Conservation (phyloP, 2,797 vertebrate species). For the Sarcophilus harrisii region DNA sequence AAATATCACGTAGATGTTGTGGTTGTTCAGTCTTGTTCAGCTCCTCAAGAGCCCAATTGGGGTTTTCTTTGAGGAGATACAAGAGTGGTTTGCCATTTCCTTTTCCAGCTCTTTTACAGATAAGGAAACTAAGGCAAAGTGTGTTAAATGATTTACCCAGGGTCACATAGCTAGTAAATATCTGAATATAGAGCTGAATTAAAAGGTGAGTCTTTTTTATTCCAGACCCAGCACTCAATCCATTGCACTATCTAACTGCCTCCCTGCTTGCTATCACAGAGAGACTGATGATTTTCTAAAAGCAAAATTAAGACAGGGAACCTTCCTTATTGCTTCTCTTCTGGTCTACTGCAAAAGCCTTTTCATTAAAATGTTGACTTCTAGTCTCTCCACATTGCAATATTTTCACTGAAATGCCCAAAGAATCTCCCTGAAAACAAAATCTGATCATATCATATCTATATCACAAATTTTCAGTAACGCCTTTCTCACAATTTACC, state of each 20-base stretch:
- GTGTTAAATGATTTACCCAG: background rate
- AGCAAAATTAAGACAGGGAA: background rate
- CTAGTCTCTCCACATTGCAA: background rate
- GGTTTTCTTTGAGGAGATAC: background rate
- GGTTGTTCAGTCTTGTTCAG: background rate
- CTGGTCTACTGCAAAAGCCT: background rate
- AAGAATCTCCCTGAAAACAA: background rate
- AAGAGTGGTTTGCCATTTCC: background rate
- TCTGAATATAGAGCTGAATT: background rate
- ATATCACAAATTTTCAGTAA: background rate
- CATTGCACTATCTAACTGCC: background rate
- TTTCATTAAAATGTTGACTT: background rate
- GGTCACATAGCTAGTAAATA: background rate
- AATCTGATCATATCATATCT: background rate
- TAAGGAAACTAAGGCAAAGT: background rate
- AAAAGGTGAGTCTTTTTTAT: background rate
- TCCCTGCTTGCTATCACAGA: background rate
- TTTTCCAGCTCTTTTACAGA: background rate
- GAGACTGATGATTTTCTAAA: background rate
- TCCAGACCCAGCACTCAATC: background rate
- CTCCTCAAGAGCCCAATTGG: background rate
- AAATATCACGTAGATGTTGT: background rate
- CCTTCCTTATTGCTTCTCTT: background rate
- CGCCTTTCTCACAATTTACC: background rate
- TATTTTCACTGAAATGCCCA: background rate